These are phyloP conservation scores for Cotesia glomerata DNA, from an alignment of 1,140 invertebrate species.

Conservation along the genomic window DNA sequence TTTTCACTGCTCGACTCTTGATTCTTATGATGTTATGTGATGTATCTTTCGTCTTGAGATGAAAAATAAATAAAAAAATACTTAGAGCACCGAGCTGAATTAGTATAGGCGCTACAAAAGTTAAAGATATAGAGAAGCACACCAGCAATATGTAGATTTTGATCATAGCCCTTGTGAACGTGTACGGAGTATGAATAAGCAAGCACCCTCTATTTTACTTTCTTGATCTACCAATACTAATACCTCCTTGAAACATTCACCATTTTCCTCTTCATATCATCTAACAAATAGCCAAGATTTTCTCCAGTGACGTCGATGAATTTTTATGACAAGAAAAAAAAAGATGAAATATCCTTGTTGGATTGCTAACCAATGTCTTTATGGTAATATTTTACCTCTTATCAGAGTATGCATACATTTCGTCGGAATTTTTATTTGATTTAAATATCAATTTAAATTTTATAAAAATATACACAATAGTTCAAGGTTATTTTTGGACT, in stretches of 20 bases:
- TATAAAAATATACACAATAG: no score
- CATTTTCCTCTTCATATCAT: slow-evolving; percentile 26
- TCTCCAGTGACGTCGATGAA: not conserved
- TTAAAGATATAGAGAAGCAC: not conserved
- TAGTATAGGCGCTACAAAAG: no score
- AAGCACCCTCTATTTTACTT: slow-evolving; percentile 10
- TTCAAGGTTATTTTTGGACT: no score
- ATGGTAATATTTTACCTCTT: no score
- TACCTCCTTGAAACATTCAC: slow-evolving; percentile 21
- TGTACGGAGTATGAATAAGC: not conserved
- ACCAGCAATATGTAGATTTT: not conserved
- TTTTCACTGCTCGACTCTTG: slow-evolving; percentile 11
- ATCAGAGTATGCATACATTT: no score
- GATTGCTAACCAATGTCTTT: no score
- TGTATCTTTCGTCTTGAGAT: not conserved
- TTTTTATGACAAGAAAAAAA: slow-evolving; percentile 7
- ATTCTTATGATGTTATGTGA: slow-evolving; percentile 16
- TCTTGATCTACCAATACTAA: slow-evolving; percentile 20
- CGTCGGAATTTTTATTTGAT: no score
- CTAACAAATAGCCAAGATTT: slow-evolving; percentile 22
- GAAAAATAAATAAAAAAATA: slow-evolving; percentile 12
- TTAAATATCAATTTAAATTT: no score
- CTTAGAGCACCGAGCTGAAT: not conserved
- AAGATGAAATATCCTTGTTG: not conserved
- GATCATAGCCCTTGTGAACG: slow-evolving; percentile 1